Percentiles rank a stretch among this genome's conserved stretches.
Conservation (phyloP, 1,140 invertebrate genomes). For the Nomia melanderi region DNA sequence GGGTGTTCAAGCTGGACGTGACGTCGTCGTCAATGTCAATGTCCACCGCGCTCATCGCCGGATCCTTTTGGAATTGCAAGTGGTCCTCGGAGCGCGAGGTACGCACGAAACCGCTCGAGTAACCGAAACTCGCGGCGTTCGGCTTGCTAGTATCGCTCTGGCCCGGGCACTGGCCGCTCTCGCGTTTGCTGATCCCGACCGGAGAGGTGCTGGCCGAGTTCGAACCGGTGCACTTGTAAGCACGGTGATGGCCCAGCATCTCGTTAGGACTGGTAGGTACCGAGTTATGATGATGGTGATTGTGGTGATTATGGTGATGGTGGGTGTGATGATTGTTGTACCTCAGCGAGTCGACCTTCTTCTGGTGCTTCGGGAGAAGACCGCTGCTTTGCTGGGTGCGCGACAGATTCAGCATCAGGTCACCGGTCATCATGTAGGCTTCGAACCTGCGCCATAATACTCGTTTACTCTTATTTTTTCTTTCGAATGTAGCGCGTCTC, state of each 20-base stretch:
- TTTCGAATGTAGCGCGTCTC: no score
- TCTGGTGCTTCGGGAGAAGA: constrained; percentile 84
- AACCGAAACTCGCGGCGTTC: constrained; percentile 70
- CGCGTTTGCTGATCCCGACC: constrained; percentile 80
- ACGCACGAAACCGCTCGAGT: constrained; percentile 83
- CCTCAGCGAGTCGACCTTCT: constrained; percentile 84
- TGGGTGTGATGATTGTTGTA: constrained; percentile 80
- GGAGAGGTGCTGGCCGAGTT: constrained; percentile 83
- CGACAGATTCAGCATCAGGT: constrained; percentile 95
- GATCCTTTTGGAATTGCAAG: constrained; percentile 89
- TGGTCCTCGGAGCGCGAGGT: constrained; percentile 94
- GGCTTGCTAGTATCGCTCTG: constrained; percentile 47
- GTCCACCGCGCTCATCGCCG: constrained; percentile 89
- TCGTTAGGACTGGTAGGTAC: constrained; percentile 91
- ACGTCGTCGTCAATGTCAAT: constrained; percentile 96
- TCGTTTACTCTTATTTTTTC: constrained; percentile 5
- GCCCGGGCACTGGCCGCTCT: constrained; percentile 68
- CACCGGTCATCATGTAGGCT: constrained; percentile 98
- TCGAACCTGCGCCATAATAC: constrained; percentile 85
- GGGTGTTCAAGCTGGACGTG: constrained; percentile 94
- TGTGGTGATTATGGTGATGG: constrained; percentile 80
- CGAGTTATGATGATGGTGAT: constrained; percentile 84
- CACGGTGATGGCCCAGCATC: constrained; percentile 79
- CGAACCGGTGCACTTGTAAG: constrained; percentile 77
- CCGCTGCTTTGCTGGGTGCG: constrained; percentile 86